Percentiles rank a stretch among this genome's conserved stretches.
Conservation (phyloP, 2,113 vertebrate species). For the Eolophus roseicapilla region DNA sequence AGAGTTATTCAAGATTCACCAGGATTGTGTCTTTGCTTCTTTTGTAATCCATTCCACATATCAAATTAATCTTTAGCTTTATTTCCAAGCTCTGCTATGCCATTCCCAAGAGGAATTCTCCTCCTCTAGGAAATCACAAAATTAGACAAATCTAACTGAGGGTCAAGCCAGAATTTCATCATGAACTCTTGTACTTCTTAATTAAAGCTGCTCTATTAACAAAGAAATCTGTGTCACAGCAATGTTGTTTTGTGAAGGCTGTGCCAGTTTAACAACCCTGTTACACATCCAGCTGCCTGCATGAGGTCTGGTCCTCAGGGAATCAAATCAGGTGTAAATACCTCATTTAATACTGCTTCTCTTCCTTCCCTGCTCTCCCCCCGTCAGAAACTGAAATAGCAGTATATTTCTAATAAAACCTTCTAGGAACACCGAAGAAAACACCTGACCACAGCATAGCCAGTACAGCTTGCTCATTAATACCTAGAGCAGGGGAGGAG, state of each 20-base stretch:
- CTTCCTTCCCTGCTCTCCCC: not conserved
- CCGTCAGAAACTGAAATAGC: not conserved
- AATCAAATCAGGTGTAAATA: not conserved
- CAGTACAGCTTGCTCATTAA: not conserved
- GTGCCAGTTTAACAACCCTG: not conserved
- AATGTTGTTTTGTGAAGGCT: not conserved
- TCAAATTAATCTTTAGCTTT: not conserved
- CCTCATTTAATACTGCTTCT: not conserved
- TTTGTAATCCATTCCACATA: not conserved
- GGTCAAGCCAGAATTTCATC: not conserved
- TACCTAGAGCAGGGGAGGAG: not conserved
- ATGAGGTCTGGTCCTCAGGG: not conserved
- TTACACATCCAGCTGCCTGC: not conserved
- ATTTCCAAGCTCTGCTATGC: not conserved
- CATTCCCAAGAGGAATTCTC: not conserved
- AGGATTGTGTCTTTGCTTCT: not conserved
- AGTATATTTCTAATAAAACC: not conserved
- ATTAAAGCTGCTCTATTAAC: constrained; percentile 26
- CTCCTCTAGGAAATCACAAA: not conserved
- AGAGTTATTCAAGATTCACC: not conserved
- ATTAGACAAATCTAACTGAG: not conserved
- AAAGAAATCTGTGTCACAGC: not conserved
- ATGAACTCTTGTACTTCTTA: not conserved
- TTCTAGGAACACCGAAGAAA: not conserved
- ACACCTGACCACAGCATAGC: not conserved